phyloP scores from a whole-genome alignment of 1,140 invertebrate species.

The Anadara kagoshimensis region DNA sequence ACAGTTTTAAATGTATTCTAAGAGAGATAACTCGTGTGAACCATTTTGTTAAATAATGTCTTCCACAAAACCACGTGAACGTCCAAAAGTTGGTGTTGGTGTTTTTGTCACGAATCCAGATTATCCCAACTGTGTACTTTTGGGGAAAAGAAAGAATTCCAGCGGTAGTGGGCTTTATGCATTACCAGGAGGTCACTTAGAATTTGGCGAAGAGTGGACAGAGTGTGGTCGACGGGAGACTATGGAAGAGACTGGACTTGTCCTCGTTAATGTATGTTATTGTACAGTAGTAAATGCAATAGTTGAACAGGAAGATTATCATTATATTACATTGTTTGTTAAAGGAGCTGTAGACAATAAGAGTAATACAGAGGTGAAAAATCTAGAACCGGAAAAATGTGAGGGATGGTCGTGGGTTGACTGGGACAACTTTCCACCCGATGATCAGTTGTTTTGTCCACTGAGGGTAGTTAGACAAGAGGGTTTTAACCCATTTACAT shows the following conservation, averaged over 20 bases:
- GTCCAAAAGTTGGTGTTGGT: conserved; percentile 58
- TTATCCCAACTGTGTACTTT: conserved; percentile 50
- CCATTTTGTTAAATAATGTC: too few relatives aligned
- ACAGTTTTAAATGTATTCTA: too few relatives aligned
- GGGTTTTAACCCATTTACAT: conserved; percentile 43
- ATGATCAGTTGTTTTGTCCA: conserved; percentile 36
- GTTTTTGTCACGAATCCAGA: conserved; percentile 50
- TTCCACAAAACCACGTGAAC: conserved; percentile 24
- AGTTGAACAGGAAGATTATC: conserved; percentile 29
- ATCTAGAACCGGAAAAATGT: conserved; percentile 45
- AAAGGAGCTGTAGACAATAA: conserved; percentile 37
- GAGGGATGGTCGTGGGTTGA: conserved; percentile 46
- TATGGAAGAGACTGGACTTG: conserved; percentile 42
- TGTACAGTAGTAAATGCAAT: conserved; percentile 42
- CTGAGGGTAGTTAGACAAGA: conserved; percentile 28
- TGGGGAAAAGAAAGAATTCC: conserved; percentile 50
- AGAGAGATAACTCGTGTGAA: too few relatives aligned
- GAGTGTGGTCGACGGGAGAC: conserved; percentile 38
- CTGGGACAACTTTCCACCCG: conserved; percentile 40
- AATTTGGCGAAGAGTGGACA: conserved; percentile 51
- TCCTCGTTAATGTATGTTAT: conserved; percentile 29
- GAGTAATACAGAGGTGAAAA: conserved; percentile 27
- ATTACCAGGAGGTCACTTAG: conserved; percentile 53
- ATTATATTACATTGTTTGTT: conserved; percentile 48
- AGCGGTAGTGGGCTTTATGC: conserved; percentile 48